These are phyloP conservation scores for Trichosurus vulpecula DNA, from an alignment of 2,797 vertebrate genomes.

Conservation along the genomic window DNA sequence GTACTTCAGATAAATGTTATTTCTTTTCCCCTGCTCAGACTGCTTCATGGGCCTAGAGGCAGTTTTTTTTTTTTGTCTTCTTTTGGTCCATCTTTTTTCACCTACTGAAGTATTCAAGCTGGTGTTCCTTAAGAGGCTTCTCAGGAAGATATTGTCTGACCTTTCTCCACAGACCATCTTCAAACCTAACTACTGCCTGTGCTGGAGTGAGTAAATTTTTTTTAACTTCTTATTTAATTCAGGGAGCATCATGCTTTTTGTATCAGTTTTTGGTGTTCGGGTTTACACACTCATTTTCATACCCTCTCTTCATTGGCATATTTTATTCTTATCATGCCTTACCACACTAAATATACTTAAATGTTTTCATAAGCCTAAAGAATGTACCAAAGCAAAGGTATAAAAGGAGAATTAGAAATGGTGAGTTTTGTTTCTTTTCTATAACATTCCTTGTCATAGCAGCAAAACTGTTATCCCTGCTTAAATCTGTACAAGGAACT, in stretches of 20 bases:
- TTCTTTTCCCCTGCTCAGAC: background rate
- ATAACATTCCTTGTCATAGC: background rate
- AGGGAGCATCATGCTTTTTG: background rate
- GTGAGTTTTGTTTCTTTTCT: background rate
- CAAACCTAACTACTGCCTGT: background rate
- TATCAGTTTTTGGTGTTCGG: background rate
- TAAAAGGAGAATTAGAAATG: background rate
- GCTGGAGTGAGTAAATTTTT: background rate
- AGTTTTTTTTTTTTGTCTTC: background rate
- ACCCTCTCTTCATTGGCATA: background rate
- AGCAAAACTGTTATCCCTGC: background rate
- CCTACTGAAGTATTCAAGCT: background rate
- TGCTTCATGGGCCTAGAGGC: background rate
- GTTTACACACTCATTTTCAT: background rate
- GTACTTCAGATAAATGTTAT: background rate
- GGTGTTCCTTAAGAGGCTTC: background rate
- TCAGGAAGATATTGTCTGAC: background rate
- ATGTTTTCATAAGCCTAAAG: background rate
- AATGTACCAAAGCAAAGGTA: background rate
- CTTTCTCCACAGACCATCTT: background rate
- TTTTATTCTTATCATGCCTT: background rate
- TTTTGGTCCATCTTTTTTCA: background rate
- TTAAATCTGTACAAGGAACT: background rate
- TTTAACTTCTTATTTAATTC: background rate
- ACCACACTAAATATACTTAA: background rate